Evolutionary conservation across 2,113 vertebrate species (phyloP).

Genomic region (Mus pahari): DNA sequence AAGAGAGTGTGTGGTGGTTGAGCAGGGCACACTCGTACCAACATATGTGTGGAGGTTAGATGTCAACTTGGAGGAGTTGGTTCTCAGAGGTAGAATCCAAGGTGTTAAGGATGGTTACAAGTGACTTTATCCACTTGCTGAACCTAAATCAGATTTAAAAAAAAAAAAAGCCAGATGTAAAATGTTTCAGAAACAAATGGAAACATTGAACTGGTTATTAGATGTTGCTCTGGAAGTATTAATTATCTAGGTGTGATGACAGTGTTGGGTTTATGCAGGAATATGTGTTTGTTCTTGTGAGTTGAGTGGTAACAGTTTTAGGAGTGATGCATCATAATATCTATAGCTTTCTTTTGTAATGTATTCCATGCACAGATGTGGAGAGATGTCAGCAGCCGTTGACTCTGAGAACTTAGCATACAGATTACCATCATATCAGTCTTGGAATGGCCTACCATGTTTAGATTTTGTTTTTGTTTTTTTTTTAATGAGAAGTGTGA

Average conservation of each 20-base stretch:
- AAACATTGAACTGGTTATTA: background rate
- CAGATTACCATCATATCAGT: background rate
- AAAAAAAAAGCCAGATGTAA: background rate
- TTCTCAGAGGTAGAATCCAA: background rate
- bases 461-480: slow-evolving; percentile 18
- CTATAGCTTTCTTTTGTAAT: background rate
- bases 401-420: background rate
- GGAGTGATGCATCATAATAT: background rate
- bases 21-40: background rate
- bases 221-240: background rate
- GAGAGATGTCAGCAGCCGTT: background rate
- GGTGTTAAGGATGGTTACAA: background rate
- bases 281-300: background rate
- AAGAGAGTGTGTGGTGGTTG: background rate
- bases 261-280: background rate
- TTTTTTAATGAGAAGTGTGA: background rate
- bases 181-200: background rate
- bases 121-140: background rate
- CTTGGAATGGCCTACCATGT: slow-evolving; percentile 30
- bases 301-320: background rate
- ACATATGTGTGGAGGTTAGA: background rate
- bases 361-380: background rate
- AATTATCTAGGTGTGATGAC: background rate
- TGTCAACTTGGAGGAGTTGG: too few species aligned
- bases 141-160: background rate